Base-by-base conservation (phyloP, 2,113 vertebrate genomes). In the Polypterus senegalus region DNA sequence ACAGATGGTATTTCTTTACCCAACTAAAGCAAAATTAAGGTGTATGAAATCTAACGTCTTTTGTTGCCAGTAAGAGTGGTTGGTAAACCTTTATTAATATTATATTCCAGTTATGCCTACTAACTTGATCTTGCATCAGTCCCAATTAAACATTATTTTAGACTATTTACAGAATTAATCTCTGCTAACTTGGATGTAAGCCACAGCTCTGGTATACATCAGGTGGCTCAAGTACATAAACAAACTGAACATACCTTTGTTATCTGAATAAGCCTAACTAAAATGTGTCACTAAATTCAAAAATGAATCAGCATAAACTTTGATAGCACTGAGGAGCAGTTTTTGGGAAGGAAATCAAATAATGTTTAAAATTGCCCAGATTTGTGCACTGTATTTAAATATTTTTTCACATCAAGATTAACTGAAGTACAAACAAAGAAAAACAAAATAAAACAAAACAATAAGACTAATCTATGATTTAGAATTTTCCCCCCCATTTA, bases 31-130 rank as follows among this genome's bases (percentile, higher is more conserved):
- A 27, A 27, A 27, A 27, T 27, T 27, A 27, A 27, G 27, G 70
- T 72, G 77, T 75, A 77, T 76, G 81, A 81, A 76, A 73, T 69
- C 77, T 76, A 78, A 78, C 75, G 74, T 74, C 75, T 79, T 58
- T 27, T 68, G 77, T 72, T 53, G 65, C 70, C 71, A 79, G 78
- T 77, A 79, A 78, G 60, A 59, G 61, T 62, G 49, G 56, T 57
- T 58, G 48, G 57, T 66, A 63, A 63, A 58, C 62, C 59, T 48
- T 48, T 49, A 62, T 66, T 66, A 62, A 59, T 57, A 49, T 62
- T 48, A 49, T 47, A 46, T 53, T 62, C 53, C 11, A 62, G 58
- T 66, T 54, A 66, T 49, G 56, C 61, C 61, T 58, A 51, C 78
- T 76, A 79, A 76, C 77, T 78, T 73, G 74, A 76, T 77, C 77